Evolutionary conservation across 2,113 vertebrate genomes (phyloP), one percentile per base, ranked within the genome.

Genomic region (Sphaerodactylus townsendi): DNA sequence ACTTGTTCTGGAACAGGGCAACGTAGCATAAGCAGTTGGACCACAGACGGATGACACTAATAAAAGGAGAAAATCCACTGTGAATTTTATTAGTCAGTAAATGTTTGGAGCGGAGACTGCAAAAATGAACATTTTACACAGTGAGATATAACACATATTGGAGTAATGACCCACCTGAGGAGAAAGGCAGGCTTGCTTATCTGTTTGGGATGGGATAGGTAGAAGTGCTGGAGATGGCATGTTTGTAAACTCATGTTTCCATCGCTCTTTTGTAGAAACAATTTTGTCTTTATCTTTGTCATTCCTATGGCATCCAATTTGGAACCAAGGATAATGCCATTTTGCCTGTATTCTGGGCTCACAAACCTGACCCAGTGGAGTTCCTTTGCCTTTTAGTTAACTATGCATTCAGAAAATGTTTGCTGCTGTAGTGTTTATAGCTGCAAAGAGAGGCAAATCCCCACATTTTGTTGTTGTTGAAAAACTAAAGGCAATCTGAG

Each of bases 11-110:
- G 71, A 10, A 1, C 46, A n/a, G 53, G 39, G 25, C 65, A 59
- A 81, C 23, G 37, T 71, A 48, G 37, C 30, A 35, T 19, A 59
- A 81, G 21, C 48, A 85, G 33, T 2, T 79, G 69, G 39, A 11
- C 83, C 82, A 85, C 75, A 62, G 30, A 13, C 59, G 77, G 73
- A 86, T 87, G 50, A 56, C 77, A 44, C 46, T 39, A 90, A 87
- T 74, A 44, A 75, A 71, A n/a, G 77, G 84, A 86, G 81, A 17
- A 68, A 88, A 71, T 86, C 75, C 1, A 1, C 77, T 53, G 28
- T 62, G 39, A 19, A 1, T 87, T 53, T 46, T 86, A 76, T 33
- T 74, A 9, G 64, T 41, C 41, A 30, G 1, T 85, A 86, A 3
- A 19, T 23, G 25, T 3, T 3, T 35, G 79, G 37, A 81, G 15